Base-by-base conservation (phyloP, 2,797 vertebrate genomes). In the Malurus splendens region DNA sequence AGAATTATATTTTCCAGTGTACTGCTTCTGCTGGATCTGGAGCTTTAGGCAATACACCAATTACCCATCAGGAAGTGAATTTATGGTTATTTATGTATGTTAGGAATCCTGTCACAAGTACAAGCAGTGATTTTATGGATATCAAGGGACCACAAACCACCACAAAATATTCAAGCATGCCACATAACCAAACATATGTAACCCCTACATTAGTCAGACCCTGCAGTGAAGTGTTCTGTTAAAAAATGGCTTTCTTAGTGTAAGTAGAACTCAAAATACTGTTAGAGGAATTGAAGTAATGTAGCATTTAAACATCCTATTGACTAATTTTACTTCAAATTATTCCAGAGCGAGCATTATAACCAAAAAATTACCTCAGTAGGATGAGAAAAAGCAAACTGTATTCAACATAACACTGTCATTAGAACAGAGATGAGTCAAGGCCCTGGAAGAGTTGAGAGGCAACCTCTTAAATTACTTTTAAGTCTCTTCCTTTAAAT, bases 1-100 rank as follows among this genome's bases (percentile, higher is more conserved):
- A 90, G 91, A 87, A 47, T 90, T 81, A 52, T 15, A 70, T 79
- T 93, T 93, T 90, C 76, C 79, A 88, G 50, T 52, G 44, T 55
- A 77, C 33, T 61, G 6, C 68, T 91, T 64, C 83, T 89, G 55
- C 55, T 68, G 25, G 66, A 72, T 57, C 44, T 77, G 52, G 38
- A 54, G 24, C 81, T 90, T 62, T 50, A 72, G 79, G 68, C 79
- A 93, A 78, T 30, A 32, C 10, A 89, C 52, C 70, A 83, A 42
- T 60, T 78, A 81, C n/a, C 55, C 68, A 87, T 68, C 44, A 90
- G 59, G 78, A 87, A 90, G 70, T 30, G 3, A 76, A 86, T 32
- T 32, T 32, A 32, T 32, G 12, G 11, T 77, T 88, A 88, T 75
- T 87, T 92, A 79, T 52, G 36, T 50, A 70, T 32, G 10, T 61